Conservation (phyloP, 2,888 invertebrate genomes). For the Polyommatus icarus region DNA sequence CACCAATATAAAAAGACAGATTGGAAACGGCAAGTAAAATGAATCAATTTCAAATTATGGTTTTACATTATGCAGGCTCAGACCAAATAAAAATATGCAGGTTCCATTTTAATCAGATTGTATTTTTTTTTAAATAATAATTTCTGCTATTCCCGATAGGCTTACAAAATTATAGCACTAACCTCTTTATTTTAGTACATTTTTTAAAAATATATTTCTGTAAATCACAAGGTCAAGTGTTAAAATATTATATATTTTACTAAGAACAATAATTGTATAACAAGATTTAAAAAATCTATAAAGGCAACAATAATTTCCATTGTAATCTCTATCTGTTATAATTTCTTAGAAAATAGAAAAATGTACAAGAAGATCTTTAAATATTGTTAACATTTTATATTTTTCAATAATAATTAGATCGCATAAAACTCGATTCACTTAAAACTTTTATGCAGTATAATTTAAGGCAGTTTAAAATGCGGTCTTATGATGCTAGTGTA, state of each 20-base stretch:
- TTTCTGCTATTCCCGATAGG: background rate
- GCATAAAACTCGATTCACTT: background rate
- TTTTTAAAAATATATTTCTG: background rate
- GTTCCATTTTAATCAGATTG: too few relatives aligned
- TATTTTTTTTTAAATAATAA: background rate
- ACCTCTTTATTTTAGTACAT: background rate
- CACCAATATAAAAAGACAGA: too few relatives aligned
- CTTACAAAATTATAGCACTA: background rate
- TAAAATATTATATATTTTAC: slow-evolving; percentile 1
- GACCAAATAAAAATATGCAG: too few relatives aligned
- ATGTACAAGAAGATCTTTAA: background rate
- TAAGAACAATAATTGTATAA: background rate
- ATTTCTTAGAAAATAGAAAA: slow-evolving; percentile 13
- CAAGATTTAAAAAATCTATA: background rate
- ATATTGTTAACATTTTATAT: background rate
- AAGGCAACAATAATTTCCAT: background rate
- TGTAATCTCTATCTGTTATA: background rate
- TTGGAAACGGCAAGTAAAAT: too few relatives aligned
- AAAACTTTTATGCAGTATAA: slow-evolving; percentile 41
- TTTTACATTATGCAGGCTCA: too few relatives aligned
- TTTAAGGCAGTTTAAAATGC: slow-evolving; percentile 53
- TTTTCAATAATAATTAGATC: background rate
- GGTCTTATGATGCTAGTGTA: slow-evolving; percentile 33
- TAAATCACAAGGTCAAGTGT: background rate
- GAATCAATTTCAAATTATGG: too few relatives aligned